Base-by-base conservation (phyloP, 2,113 vertebrate species). In the Mus spicilegus region DNA sequence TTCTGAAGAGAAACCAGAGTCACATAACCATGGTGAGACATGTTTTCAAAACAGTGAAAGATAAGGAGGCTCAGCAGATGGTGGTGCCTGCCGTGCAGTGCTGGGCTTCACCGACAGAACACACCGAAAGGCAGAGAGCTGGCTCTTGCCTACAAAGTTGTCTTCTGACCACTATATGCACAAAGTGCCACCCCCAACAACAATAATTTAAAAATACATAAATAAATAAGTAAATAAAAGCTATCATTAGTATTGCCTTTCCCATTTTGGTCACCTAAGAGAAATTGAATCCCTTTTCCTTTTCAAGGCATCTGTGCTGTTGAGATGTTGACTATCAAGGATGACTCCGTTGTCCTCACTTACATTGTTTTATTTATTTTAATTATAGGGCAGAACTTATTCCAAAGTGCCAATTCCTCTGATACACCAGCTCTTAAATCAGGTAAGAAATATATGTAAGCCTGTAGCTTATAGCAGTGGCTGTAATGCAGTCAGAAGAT, bases 341-440 rank as follows among this genome's bases (percentile, higher is more conserved):
- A 87, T 95, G n/a, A 49, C 70, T 95, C 94, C 89, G 80, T 96
- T 82, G 91, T 91, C 54, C 7, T 67, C 61, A 67, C 67, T 95
- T 75, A 93, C 13, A 81, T 14, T 93, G 4, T 87, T 20, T 85
- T 94, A 33, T 94, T 95, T 96, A 86, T 93, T 88, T 95, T 58
- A 28, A 73, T 97, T 94, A 28, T 36, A 99, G 99, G 98, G 89
- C 61, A 98, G 46, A 99, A 98, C 97, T 97, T 97, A 0, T 99
- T 98, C 91, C 99, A 98, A 99, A 98, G 69, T 91, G 54, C 86
- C 12, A 14, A 46, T 82, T 98, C 99, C 36, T 97, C 98, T 65
- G 99, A 99, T 81, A 97, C 70, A 42, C 94, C 96, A 20, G 76
- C 98, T 87, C 51, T 97, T 0, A 99, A 99, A 80, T 97, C 99